Percentiles rank a stretch among this genome's conserved stretches.
Conservation (phyloP, 2,888 invertebrate species). For the Zaprionus bogoriensis region DNA sequence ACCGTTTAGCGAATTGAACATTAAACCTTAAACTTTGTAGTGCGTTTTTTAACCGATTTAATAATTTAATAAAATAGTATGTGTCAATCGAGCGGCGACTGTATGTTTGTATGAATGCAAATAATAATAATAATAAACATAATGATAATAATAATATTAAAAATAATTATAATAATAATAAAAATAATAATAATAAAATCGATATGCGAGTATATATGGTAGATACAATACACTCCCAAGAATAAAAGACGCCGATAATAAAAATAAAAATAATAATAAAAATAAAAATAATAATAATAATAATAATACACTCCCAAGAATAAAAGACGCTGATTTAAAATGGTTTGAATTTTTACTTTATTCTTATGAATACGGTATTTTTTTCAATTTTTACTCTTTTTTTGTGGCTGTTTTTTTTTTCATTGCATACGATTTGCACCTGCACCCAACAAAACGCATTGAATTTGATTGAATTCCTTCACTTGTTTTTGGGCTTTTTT, state of each 20-base stretch:
- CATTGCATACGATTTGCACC: constrained; percentile 40
- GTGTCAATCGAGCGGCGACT: too few relatives aligned
- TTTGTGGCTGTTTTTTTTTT: constrained; percentile 35
- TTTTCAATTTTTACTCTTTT: constrained; percentile 42
- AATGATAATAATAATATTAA: too few relatives aligned
- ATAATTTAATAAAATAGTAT: neutral
- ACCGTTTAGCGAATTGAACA: constrained; percentile 20
- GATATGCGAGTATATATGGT: neutral
- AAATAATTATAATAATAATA: too few relatives aligned
- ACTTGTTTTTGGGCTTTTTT: constrained; percentile 31
- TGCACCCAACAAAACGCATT: constrained; percentile 48
- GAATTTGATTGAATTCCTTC: constrained; percentile 53
- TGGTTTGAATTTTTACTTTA: constrained; percentile 59
- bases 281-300: too few relatives aligned
- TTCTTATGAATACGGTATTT: constrained; percentile 62
- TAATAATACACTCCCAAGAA: constrained; percentile 2
- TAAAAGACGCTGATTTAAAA: constrained; percentile 51
- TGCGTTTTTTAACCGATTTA: constrained; percentile 23
- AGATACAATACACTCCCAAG: neutral
- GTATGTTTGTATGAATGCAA: too few relatives aligned
- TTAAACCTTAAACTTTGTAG: constrained; percentile 23
- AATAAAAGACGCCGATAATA: constrained; percentile 41
- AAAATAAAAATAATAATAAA: too few relatives aligned
- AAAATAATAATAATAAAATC: too few relatives aligned
- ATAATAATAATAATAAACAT: too few relatives aligned